Evolutionary conservation across 1,140 invertebrate genomes (phyloP), one percentile per base, ranked within the genome.

Genomic region (Adoxophyes honmai): DNA sequence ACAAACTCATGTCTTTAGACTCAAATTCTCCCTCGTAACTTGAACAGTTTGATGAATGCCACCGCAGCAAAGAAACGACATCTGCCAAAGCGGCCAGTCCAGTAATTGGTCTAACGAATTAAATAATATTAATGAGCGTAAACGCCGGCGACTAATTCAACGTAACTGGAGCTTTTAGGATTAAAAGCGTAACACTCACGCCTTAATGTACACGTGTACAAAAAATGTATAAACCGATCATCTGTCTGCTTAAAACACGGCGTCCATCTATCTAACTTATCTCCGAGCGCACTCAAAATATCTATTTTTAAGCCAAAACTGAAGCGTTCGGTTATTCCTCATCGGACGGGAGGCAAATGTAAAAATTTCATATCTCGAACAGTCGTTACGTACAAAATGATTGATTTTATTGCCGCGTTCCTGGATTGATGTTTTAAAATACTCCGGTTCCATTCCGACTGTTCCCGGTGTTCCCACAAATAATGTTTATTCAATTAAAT

Each of bases 401-500:
- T 58, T 58, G 56, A 58, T 58, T 58, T 58, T 58, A 58, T 58
- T 52, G 44, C 56, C 44, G 14, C 56, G 56, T 58, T 56, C 55
- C 55, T 13, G 55, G 38, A 56, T 56, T 18, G 37, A 44, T 34
- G 55, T 16, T 56, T 56, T 48, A 44, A 44, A 56, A 55, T 55
- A 55, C 52, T 55, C 18, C 11, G n/a, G 52, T 55, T 55, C 52
- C 16, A 48, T 48, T 48, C 21, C 42, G 42, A 28, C 18, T 13
- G 42, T 48, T 48, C 42, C 42, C 10, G 16, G 21, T 28, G 21
- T 28, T 48, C 42, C 39, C 42, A 48, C 15, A 48, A 48, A 48
- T 48, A 48, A 48, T 48, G 42, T 48, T 48, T 48, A 48, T 48
- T 48, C 42, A 48, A 48, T 48, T 48, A 48, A 48, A 48, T 48